Base-by-base conservation (phyloP, 2,113 vertebrate genomes). In the Periophthalmodon schlosseri region DNA sequence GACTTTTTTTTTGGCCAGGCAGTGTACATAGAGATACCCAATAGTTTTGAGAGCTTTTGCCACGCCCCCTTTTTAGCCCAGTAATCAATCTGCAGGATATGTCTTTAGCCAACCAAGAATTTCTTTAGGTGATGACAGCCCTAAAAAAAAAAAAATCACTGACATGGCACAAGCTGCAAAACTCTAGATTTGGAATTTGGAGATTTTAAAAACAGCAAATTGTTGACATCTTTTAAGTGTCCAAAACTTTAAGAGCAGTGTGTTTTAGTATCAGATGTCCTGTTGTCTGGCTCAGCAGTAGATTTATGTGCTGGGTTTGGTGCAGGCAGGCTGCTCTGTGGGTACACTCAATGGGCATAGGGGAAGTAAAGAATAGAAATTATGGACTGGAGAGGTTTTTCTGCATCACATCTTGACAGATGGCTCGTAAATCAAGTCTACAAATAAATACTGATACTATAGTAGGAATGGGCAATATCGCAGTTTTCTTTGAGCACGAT, bases 251-350 rank as follows among this genome's bases (percentile, higher is more conserved):
- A 81, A 85, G 79, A 54, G 81, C 68, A 56, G 72, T 80, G 24
- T 49, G 72, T 81, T 74, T 85, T 83, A 77, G 76, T 80, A 83
- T 83, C 78, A 77, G 81, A 84, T 83, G 64, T 77, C 90, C 77
- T 84, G 84, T 87, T 44, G 70, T 88, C 76, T 80, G 69, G 79
- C 83, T 78, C 77, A 73, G 65, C 78, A 69, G 72, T 75, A 81
- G 86, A 88, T 91, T 87, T 86, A 88, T 92, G 73, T 84, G 73
- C 83, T 87, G 61, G 79, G 80, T 83, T 81, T 81, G 75, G 60
- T 76, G 68, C 73, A 84, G 71, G 83, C 68, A 68, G 77, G 76
- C 75, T 68, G 83, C 81, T 77, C 77, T 81, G 74, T 76, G 74
- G 70, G 70, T 76, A 70, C 77, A 78, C 66, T 68, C 72, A 66